A percentile compares a stretch with the other conserved stretches of the same genome.
phyloP scores from a whole-genome alignment of 2,888 invertebrate species.

The Amphipoea lucens region DNA sequence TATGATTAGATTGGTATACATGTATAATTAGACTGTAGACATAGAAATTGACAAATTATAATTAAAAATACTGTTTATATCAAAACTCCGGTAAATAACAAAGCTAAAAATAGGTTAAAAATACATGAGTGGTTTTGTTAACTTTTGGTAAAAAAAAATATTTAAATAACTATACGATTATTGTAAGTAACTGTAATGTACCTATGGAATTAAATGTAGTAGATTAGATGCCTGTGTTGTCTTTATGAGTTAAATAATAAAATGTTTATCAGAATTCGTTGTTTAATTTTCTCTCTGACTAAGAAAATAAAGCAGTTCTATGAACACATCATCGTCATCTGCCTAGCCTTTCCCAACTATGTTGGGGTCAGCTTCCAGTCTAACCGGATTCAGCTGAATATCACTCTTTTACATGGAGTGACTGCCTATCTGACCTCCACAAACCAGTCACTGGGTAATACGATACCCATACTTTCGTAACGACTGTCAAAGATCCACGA shows the following conservation, averaged over 20 bases:
- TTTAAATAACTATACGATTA: slow-evolving; percentile 59
- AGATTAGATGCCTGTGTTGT: slow-evolving; percentile 79
- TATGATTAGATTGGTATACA: slow-evolving; percentile 61
- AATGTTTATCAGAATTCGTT: slow-evolving; percentile 71
- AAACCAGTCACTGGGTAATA: no score
- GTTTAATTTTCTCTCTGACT: slow-evolving; percentile 45
- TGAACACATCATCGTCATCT: neutral
- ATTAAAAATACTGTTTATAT: slow-evolving; percentile 74
- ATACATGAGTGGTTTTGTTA: slow-evolving; percentile 49
- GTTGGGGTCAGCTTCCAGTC: neutral
- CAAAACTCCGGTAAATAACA: slow-evolving; percentile 79
- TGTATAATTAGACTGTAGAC: slow-evolving; percentile 63
- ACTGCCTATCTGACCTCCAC: no score
- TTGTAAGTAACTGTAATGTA: slow-evolving; percentile 79
- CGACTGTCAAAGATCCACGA: neutral
- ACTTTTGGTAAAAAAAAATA: slow-evolving; percentile 49
- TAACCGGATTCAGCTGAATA: no score
- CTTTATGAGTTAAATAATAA: slow-evolving; percentile 77
- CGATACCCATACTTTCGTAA: neutral
- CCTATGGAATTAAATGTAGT: slow-evolving; percentile 79
- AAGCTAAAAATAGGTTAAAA: slow-evolving; percentile 47
- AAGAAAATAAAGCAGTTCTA: neutral
- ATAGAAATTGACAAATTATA: slow-evolving; percentile 49
- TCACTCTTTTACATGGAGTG: no score
- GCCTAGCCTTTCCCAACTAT: neutral